phyloP scores from a whole-genome alignment of 2,888 invertebrate genomes.

The Spisula solida region DNA sequence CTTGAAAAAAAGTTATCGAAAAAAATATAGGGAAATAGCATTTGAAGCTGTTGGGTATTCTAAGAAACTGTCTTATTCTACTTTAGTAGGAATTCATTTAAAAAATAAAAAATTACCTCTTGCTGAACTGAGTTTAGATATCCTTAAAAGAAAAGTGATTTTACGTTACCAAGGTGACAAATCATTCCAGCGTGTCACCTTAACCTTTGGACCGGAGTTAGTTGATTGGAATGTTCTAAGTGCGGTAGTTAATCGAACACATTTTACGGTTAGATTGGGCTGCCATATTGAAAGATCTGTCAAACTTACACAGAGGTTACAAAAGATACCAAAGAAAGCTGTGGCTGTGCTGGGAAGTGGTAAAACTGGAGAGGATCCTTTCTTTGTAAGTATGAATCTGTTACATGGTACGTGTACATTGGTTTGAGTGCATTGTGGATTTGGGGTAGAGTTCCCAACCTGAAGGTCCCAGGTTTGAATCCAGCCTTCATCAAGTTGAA shows the following conservation, averaged over 20 bases:
- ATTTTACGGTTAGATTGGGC: conserved; percentile 74
- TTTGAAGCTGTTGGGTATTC: conserved; percentile 70
- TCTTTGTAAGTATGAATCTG: conserved; percentile 70
- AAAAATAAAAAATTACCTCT: conserved; percentile 76
- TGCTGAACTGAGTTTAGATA: conserved; percentile 77
- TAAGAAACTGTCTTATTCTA: conserved; percentile 54
- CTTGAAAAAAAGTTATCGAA: conserved; percentile 69
- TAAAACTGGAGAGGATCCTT: conserved; percentile 62
- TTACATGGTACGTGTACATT: background rate
- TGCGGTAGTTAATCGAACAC: conserved; percentile 72
- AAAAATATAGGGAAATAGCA: conserved; percentile 74
- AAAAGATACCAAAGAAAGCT: conserved; percentile 71
- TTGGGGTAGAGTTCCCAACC: no score
- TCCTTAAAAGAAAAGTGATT: conserved; percentile 72
- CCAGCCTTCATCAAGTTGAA: no score
- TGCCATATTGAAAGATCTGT: conserved; percentile 70
- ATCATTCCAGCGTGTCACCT: conserved; percentile 79
- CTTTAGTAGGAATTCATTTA: conserved; percentile 77
- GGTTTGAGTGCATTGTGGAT: no score
- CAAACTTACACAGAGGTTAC: conserved; percentile 72
- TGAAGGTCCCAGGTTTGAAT: no score
- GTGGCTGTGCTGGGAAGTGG: conserved; percentile 71
- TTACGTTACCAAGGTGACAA: conserved; percentile 80
- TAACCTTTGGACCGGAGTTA: conserved; percentile 72
- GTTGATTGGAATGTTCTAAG: conserved; percentile 74